Evolutionary conservation across 1,140 invertebrate species (phyloP), one percentile per base, ranked within the genome.

Genomic region (Asbolus verrucosus): DNA sequence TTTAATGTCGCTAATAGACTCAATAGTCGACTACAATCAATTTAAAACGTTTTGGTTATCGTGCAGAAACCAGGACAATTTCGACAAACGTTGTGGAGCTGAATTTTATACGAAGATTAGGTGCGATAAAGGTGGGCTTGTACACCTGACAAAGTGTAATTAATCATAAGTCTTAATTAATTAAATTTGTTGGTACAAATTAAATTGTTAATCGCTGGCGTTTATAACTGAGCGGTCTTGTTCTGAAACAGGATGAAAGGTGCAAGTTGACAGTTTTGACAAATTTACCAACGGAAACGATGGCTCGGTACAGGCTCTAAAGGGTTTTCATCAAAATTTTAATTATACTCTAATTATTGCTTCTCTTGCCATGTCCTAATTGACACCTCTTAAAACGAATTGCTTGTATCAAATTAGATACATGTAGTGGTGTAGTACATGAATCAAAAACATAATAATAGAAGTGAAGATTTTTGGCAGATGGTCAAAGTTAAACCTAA

Each of bases 111-210:
- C 16, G 21, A 9, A 15, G 30, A 62, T 62, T 62, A 62, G n/a
- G 61, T 21, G n/a, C n/a, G n/a, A 21, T 8, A 63, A 63, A 63
- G 61, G 61, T 63, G 18, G 61, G 19, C 24, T 27, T 11, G 50
- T 67, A 54, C 63, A 71, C 69, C 69, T 71, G 63, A 71, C 50
- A 43, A 46, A 24, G 19, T 1, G 59, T 30, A 71, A 71, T 71
- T 71, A 71, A 71, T 71, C 69, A 71, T 66, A 67, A 66, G 46
- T 67, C 61, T 50, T 67, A 61, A 71, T 71, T 71, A 67, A 71
- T 71, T 71, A 71, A 71, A 67, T 71, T 71, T 71, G 61, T 67
- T 38, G 15, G 38, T 50, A 54, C 59, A 67, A 71, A 71, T 71
- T 61, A 61, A 67, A 71, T 65, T 41, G 50, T 71, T 66, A 71